Evolutionary conservation across 2,113 vertebrate genomes (phyloP).

Genomic region (Bos javanicus): DNA sequence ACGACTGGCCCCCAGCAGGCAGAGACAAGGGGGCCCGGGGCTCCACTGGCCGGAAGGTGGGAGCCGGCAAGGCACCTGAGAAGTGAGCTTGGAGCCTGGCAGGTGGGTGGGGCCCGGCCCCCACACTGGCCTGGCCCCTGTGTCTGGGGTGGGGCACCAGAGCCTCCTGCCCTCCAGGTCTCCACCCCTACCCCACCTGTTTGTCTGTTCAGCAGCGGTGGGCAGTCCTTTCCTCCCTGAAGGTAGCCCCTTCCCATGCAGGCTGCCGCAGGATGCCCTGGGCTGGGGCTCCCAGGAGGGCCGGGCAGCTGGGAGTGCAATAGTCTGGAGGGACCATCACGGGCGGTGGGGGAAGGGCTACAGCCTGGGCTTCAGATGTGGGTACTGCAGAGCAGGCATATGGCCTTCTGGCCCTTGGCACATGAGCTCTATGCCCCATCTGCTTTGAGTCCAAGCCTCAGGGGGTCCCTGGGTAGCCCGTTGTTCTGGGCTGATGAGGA

Average conservation of each 20-base stretch:
- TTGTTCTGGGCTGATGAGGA: constrained; percentile 3
- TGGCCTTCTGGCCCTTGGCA: neutral
- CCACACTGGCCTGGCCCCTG: constrained; percentile 15
- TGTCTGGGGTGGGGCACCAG: neutral
- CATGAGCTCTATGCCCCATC: neutral
- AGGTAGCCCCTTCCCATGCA: neutral
- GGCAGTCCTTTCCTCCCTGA: neutral
- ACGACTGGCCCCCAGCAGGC: constrained; percentile 68
- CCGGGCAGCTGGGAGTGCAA: constrained; percentile 7
- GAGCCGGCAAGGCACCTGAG: constrained; percentile 73
- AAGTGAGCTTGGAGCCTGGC: constrained; percentile 74
- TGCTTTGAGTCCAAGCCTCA: neutral
- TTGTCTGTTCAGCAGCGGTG: neutral
- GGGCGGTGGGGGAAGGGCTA: neutral
- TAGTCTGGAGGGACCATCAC: neutral
- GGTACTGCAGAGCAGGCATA: neutral
- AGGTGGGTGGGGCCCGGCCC: constrained; percentile 30
- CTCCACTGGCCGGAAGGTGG: constrained; percentile 74
- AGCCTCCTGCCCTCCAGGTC: neutral
- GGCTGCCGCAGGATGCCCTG: neutral
- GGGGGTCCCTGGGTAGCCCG: neutral
- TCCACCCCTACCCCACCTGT: neutral
- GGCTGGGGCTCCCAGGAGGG: neutral
- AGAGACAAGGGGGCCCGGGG: constrained; percentile 69
- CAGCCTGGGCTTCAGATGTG: neutral